Percentiles rank a stretch among this genome's conserved stretches.
Conservation (phyloP, 2,888 invertebrate species). For the Ochlodes sylvanus region DNA sequence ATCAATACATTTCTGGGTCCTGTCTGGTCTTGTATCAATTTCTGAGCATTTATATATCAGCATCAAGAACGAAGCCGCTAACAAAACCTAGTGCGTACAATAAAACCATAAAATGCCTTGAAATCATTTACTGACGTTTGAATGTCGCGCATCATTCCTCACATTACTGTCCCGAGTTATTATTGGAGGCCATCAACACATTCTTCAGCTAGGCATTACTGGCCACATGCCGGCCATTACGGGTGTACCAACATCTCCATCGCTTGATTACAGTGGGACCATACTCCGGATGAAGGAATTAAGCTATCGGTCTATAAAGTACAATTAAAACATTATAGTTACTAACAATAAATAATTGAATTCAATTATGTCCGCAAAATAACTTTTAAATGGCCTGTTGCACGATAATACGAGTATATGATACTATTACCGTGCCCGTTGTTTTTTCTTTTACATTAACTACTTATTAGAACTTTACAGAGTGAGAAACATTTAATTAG, state of each 20-base stretch:
- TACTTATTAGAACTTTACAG: too few species aligned
- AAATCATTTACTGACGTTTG: slow-evolving; percentile 10
- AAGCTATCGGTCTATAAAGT: not conserved
- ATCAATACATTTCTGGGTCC: too few species aligned
- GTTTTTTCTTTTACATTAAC: too few species aligned
- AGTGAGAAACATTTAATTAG: too few species aligned
- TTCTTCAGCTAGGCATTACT: slow-evolving; percentile 40
- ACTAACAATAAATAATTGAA: not conserved
- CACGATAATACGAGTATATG: too few species aligned
- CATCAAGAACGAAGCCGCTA: too few species aligned
- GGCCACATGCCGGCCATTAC: slow-evolving; percentile 41
- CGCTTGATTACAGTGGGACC: slow-evolving; percentile 13
- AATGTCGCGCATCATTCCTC: slow-evolving; percentile 24
- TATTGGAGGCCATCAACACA: slow-evolving; percentile 41
- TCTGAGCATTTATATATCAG: too few species aligned
- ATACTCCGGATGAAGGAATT: not conserved
- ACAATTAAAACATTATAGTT: not conserved
- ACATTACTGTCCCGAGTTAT: slow-evolving; percentile 28
- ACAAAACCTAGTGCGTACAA: not conserved
- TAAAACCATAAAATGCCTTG: slow-evolving; percentile 15
- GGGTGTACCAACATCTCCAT: slow-evolving; percentile 8
- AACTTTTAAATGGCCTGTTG: not conserved
- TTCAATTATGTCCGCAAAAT: not conserved
- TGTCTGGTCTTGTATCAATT: too few species aligned
- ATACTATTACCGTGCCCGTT: too few species aligned